These are phyloP conservation scores for Sesia apiformis DNA, from an alignment of 2,888 invertebrate genomes.

Conservation along the genomic window DNA sequence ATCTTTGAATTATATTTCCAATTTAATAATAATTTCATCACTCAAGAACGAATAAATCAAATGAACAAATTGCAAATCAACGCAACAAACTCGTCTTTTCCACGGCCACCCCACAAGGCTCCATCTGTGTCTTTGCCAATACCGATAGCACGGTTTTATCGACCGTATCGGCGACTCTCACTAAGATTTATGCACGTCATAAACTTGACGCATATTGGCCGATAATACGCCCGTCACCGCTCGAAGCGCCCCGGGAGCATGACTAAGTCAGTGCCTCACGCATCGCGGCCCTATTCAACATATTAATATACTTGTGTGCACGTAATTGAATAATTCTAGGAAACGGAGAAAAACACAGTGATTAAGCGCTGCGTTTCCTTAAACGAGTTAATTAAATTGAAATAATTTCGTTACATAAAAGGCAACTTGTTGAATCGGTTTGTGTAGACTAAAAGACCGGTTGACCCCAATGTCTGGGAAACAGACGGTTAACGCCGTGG, in stretches of 20 bases:
- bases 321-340: slow-evolving; percentile 3
- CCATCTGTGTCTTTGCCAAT: too few relatives aligned
- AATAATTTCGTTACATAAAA: slow-evolving; percentile 2
- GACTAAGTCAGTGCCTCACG: slow-evolving; percentile 19
- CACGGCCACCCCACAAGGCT: too few relatives aligned
- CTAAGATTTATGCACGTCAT: slow-evolving; percentile 39
- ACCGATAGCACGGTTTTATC: background rate
- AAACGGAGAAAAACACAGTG: slow-evolving; percentile 1
- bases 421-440: slow-evolving; percentile 3
- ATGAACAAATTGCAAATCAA: too few relatives aligned
- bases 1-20: too few relatives aligned
- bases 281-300: background rate
- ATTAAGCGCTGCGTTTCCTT: background rate
- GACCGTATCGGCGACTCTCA: slow-evolving; percentile 20
- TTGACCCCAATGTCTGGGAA: slow-evolving; percentile 18
- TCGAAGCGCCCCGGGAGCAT: slow-evolving; percentile 13
- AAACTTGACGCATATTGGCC: slow-evolving; percentile 31
- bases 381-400: background rate
- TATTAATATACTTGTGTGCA: slow-evolving; percentile 1
- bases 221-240: slow-evolving; percentile 24
- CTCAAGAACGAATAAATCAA: too few relatives aligned
- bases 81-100: too few relatives aligned
- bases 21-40: too few relatives aligned
- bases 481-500: slow-evolving; percentile 28
- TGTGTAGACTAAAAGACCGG: slow-evolving; percentile 16